Base-by-base conservation (phyloP, 1,140 invertebrate genomes). In the Neotoxoptera formosana region DNA sequence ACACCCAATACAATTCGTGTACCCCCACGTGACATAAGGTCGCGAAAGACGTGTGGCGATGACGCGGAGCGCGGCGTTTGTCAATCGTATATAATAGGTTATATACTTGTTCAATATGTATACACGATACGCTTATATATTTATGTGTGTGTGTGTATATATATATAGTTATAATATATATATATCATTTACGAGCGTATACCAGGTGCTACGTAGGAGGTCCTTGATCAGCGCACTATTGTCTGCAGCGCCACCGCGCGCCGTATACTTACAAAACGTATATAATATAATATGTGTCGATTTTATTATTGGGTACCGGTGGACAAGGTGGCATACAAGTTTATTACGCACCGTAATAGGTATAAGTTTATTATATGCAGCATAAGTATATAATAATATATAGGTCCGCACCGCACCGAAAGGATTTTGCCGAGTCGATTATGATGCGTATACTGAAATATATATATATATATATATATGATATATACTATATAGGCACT, bases 201-300 rank as follows among this genome's bases (percentile, higher is more conserved):
- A 41, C 88, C 88, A 53, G 88, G 88, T 89, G 88, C 88, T 17
- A 89, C 88, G 88, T 89, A 56, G 88, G 88, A 89, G 88, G 88
- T 89, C 88, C 51, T 89, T 89, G 88, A 89, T 89, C 88, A 89
- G 51, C 34, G 34, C 7, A 56, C 51, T 89, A 89, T 89, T 89
- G 88, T 89, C 48, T 51, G 86, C 60, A 67, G 60, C 60, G 60
- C 60, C 60, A n/a, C 60, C 60, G n/a, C 14, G 25, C 20, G 87
- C 7, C 48, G 17, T 51, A 20, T 51, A 88, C 47, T 48, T 48
- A 51, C 86, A 88, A 88, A 53, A 89, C 20, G 48, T 53, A n/a
- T 53, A n/a, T 14, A 87, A 20, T 36, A 14, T 48, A 56, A 14
- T 36, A 53, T 25, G 51, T 53, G n/a, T 36, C 51, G 88, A 53